Evolutionary conservation across 2,113 vertebrate genomes (phyloP), one percentile per base, ranked within the genome.

Genomic region (Diglossa brunneiventris): DNA sequence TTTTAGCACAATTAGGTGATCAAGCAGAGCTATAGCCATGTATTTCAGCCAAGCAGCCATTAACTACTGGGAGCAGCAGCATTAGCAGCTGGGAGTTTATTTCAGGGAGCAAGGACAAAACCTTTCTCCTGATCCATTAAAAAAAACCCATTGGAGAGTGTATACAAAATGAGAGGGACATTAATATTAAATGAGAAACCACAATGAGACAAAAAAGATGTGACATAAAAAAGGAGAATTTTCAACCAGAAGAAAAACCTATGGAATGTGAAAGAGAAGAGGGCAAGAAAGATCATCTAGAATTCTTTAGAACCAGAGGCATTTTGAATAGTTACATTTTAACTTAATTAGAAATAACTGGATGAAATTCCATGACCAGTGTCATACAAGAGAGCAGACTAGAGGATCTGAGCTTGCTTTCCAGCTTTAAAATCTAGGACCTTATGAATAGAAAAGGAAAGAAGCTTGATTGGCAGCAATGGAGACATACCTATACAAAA

Each of bases 1-100:
- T 83, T 93, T 35, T 61, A 96, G 63, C 63, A 91, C 61, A 90
- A 92, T 81, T 74, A 78, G 72, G 76, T 84, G 62, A 89, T 75
- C 73, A 44, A 83, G 73, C 68, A 86, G 70, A 94, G 47, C 56
- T 70, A 19, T 5, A 72, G 64, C 49, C 24, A 39, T 5, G 15
- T 49, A 78, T 75, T 93, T 83, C 76, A 90, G 61, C 59, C 61
- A 87, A 75, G 89, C 73, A 81, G 66, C 80, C 83, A 87, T 84
- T 86, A 94, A 78, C 52, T 67, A 44, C 56, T 11, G n/a, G 68
- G 68, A 95, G 76, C 64, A 89, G 76, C 64, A 97, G 67, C 73
- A 90, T 46, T 41, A 81, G 79, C 47, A 90, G 49, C 3, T 80
- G 9, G 41, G 64, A 92, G 44, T 49, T 77, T 50, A 87, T 91